Evolutionary conservation across 2,113 vertebrate species (phyloP).

Genomic region (Chamaea fasciata): DNA sequence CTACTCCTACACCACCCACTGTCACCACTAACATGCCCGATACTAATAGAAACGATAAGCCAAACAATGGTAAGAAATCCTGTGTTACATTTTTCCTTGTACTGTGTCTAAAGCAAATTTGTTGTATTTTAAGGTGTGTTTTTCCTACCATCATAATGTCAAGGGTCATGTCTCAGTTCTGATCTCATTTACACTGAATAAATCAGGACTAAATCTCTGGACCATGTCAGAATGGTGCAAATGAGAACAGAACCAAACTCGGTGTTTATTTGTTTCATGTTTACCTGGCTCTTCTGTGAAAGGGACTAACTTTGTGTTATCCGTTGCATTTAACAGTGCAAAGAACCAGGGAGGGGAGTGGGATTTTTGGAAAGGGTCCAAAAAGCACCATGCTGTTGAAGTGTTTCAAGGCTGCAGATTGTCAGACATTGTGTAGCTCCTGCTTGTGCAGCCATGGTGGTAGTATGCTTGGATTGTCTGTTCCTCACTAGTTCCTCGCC

Average conservation of each 20-base stretch:
- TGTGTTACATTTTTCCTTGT: constrained; percentile 67
- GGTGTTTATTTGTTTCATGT: not conserved
- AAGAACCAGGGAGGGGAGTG: not conserved
- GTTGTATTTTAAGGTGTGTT: constrained; percentile 44
- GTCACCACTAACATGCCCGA: constrained; percentile 90
- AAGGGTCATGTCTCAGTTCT: constrained; percentile 5
- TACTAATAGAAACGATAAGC: constrained; percentile 86
- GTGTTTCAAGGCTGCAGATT: not conserved
- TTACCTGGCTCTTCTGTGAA: not conserved
- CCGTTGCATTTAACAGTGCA: not conserved
- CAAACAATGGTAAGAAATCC: constrained; percentile 83
- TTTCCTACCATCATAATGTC: constrained; percentile 12
- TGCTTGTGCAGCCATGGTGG: not conserved
- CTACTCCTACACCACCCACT: constrained; percentile 83
- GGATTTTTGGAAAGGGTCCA: not conserved
- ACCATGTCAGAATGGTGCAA: not conserved
- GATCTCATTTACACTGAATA: not conserved
- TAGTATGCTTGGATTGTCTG: not conserved
- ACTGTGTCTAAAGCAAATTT: constrained; percentile 39
- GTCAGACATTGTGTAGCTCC: not conserved
- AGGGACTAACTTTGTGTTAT: not conserved
- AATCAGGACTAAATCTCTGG: not conserved
- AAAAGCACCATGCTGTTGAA: not conserved
- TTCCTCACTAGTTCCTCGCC: not conserved
- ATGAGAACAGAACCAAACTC: not conserved